Conservation (phyloP, 2,888 invertebrate species). For the Stenichneumon culpator region DNA sequence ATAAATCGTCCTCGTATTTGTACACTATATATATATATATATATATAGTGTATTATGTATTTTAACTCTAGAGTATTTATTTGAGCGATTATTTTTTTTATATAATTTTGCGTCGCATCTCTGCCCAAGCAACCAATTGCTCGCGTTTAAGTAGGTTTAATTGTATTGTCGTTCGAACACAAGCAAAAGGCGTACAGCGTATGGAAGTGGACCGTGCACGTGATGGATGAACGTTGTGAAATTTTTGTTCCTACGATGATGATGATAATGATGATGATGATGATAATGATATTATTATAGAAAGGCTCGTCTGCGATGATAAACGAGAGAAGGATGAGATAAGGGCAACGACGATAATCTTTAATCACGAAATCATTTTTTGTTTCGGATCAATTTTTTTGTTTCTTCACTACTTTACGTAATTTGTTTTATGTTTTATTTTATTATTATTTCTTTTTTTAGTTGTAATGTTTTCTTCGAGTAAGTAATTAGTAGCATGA, state of each 20-base stretch:
- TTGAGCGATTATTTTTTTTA: slow-evolving; percentile 45
- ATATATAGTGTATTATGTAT: slow-evolving; percentile 45
- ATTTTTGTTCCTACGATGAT: slow-evolving; percentile 76
- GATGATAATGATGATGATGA: slow-evolving; percentile 44
- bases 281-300: slow-evolving; percentile 25
- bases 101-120: slow-evolving; percentile 44
- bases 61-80: slow-evolving; percentile 62
- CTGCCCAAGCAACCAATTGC: slow-evolving; percentile 59
- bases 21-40: slow-evolving; percentile 23
- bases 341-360: slow-evolving; percentile 55
- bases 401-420: slow-evolving; percentile 42
- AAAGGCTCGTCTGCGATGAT: slow-evolving; percentile 59
- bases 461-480: slow-evolving; percentile 71
- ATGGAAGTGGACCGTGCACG: slow-evolving; percentile 57
- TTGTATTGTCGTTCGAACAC: slow-evolving; percentile 65
- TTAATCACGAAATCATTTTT: slow-evolving; percentile 29
- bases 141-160: slow-evolving; percentile 65
- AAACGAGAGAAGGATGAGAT: slow-evolving; percentile 71
- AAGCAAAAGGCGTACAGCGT: slow-evolving; percentile 38
- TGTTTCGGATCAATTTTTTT: slow-evolving; percentile 9
- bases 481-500: slow-evolving; percentile 85
- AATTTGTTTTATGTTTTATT: slow-evolving; percentile 38
- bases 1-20: slow-evolving; percentile 29
- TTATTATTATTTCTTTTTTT: background rate
- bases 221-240: slow-evolving; percentile 68